These are phyloP conservation scores for Temnothorax unifasciatus DNA, from an alignment of 2,888 invertebrate genomes.

Conservation along the genomic window DNA sequence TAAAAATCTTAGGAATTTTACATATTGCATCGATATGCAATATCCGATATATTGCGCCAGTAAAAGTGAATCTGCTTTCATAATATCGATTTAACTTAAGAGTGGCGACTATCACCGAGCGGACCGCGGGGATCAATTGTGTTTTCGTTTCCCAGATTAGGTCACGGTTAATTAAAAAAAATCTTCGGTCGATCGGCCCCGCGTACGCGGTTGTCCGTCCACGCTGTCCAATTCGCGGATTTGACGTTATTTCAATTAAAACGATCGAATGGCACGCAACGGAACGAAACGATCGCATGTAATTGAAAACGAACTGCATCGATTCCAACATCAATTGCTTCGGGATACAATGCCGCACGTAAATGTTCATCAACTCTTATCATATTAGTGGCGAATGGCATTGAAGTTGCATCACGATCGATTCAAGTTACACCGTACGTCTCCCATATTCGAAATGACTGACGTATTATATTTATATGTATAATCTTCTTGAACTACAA, in stretches of 20 bases:
- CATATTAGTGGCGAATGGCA: conserved; percentile 24
- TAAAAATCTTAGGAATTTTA: not conserved
- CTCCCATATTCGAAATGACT: not conserved
- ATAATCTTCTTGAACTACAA: not conserved
- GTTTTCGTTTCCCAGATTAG: conserved; percentile 63
- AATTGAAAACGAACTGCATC: conserved; percentile 65
- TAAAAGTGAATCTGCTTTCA: not conserved
- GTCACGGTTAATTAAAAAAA: conserved; percentile 58
- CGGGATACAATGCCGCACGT: conserved; percentile 35
- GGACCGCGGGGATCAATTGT: conserved; percentile 13
- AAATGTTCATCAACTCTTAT: conserved; percentile 49
- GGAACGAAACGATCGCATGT: conserved; percentile 53
- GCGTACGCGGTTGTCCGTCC: not conserved
- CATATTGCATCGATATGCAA: not conserved
- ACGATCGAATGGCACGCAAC: conserved; percentile 57
- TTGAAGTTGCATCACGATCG: conserved; percentile 5
- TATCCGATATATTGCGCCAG: not conserved
- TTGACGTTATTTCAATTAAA: conserved; percentile 69
- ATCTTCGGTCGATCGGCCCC: conserved; percentile 26
- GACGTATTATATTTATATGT: not conserved
- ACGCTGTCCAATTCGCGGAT: conserved; percentile 57
- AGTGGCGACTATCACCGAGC: not conserved
- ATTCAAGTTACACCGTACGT: not conserved
- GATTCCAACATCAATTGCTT: conserved; percentile 28
- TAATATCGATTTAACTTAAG: conserved; percentile 42